phyloP scores from a whole-genome alignment of 2,797 vertebrate genomes.

The Vespertilio murinus region DNA sequence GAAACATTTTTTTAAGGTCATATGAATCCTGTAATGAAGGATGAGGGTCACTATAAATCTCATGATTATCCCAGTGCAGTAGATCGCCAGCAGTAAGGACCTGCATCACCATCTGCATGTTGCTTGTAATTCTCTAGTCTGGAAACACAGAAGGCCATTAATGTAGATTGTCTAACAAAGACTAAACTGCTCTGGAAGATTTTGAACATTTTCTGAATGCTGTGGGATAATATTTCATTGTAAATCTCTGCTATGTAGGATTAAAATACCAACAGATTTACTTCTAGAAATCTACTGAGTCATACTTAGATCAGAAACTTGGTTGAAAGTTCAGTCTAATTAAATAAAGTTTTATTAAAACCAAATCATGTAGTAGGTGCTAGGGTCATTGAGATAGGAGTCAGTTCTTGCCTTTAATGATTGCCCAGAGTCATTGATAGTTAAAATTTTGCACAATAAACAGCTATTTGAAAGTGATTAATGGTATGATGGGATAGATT shows the following conservation, averaged over 20 bases:
- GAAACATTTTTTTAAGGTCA: conserved; percentile 21
- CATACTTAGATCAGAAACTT: background rate
- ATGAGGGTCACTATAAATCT: background rate
- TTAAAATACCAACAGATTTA: background rate
- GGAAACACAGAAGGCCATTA: background rate
- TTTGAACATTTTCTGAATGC: conserved; percentile 20
- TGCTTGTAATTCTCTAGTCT: conserved; percentile 2
- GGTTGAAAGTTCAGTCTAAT: background rate
- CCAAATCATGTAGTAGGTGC: background rate
- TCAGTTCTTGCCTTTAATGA: background rate
- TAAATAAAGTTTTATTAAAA: background rate
- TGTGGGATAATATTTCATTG: background rate
- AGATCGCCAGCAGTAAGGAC: background rate
- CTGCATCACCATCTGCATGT: background rate
- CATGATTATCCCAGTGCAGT: background rate
- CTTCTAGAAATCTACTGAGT: background rate
- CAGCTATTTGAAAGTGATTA: background rate
- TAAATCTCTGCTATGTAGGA: background rate
- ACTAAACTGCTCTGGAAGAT: background rate
- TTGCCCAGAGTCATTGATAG: background rate
- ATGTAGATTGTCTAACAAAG: background rate
- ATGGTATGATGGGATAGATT: background rate
- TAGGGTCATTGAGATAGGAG: background rate
- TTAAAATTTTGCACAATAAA: background rate
- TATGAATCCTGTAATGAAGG: background rate